Conservation (phyloP, 2,797 vertebrate species). For the Lagorchestes hirsutus region DNA sequence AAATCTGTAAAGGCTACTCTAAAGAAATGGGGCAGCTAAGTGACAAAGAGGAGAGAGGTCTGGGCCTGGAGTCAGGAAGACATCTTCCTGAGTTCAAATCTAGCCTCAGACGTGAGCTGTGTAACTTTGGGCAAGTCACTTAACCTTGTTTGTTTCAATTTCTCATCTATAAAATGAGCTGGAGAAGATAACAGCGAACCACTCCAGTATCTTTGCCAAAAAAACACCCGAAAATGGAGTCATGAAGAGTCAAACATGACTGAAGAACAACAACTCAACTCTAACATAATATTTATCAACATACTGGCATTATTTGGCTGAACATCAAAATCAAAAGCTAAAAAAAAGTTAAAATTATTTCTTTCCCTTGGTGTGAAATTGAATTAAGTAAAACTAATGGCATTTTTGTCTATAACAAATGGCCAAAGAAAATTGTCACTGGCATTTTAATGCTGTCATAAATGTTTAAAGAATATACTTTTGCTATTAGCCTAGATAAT, state of each 20-base stretch:
- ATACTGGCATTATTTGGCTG: slow-evolving; percentile 6
- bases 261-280: background rate
- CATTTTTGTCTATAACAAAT: slow-evolving; percentile 23
- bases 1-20: slow-evolving; percentile 35
- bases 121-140: background rate
- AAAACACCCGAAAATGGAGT: background rate
- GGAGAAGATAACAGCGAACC: background rate
- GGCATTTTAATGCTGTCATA: slow-evolving; percentile 29
- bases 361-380: slow-evolving; percentile 34
- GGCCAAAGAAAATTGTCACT: slow-evolving; percentile 28
- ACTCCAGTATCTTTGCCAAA: background rate
- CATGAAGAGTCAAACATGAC: background rate
- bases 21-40: background rate
- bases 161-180: background rate
- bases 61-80: background rate
- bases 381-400: slow-evolving; percentile 24
- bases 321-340: slow-evolving; percentile 38
- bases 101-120: background rate
- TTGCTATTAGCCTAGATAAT: slow-evolving; percentile 11
- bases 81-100: background rate
- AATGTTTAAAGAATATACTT: background rate
- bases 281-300: slow-evolving; percentile 10
- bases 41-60: background rate
- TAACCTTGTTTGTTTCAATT: background rate
- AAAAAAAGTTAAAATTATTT: slow-evolving; percentile 28